Conservation (phyloP, 2,888 invertebrate species). For the Orthosia gracilis region DNA sequence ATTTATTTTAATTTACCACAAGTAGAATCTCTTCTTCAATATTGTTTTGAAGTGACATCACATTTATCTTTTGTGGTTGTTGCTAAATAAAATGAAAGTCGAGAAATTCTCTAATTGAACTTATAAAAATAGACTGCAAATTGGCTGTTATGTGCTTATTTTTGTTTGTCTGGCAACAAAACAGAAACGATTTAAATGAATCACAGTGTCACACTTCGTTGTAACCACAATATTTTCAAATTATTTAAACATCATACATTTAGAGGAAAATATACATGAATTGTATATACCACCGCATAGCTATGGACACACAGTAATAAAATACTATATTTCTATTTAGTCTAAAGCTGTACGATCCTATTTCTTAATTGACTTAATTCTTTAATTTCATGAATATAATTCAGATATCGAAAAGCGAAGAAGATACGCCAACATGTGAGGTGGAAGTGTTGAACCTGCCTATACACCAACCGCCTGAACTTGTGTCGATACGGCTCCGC, state of each 20-base stretch:
- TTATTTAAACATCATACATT: neutral
- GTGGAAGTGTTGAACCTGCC: constrained; percentile 94
- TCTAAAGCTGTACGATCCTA: neutral
- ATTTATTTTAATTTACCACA: neutral
- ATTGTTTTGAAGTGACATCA: neutral
- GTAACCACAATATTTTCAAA: constrained; percentile 3
- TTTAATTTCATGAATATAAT: constrained; percentile 3
- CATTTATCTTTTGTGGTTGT: constrained; percentile 12
- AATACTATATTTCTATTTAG: neutral
- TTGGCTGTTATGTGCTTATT: constrained; percentile 13
- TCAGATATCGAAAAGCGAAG: constrained; percentile 76
- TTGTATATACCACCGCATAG: neutral
- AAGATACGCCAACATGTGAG: constrained; percentile 88
- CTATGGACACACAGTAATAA: neutral
- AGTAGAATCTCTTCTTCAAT: neutral
- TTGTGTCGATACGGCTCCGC: constrained; percentile 92
- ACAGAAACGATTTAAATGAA: constrained; percentile 18
- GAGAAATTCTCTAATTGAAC: constrained; percentile 9
- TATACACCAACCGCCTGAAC: constrained; percentile 89
- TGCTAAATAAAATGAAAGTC: constrained; percentile 22
- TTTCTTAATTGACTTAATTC: neutral
- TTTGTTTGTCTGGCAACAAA: constrained; percentile 38
- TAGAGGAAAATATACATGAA: neutral
- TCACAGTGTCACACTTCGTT: neutral
- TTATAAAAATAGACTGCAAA: constrained; percentile 19